phyloP scores from a whole-genome alignment of 2,113 vertebrate species.

The Bos indicus region DNA sequence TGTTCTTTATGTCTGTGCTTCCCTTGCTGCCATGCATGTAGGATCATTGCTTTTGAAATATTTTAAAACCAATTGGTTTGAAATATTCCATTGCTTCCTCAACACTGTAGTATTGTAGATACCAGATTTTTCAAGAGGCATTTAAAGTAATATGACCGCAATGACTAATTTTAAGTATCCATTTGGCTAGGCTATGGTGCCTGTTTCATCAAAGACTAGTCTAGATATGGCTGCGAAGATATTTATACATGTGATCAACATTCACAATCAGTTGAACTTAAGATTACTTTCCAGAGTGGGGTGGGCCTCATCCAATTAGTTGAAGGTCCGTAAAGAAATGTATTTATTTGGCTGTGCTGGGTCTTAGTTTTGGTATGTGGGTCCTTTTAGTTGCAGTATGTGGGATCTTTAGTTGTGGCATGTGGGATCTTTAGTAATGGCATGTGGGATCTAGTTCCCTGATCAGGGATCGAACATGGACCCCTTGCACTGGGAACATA shows the following conservation, averaged over 20 bases:
- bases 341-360: neutral
- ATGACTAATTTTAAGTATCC: neutral
- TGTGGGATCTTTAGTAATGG: too few species aligned
- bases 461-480: neutral
- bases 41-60: neutral
- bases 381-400: neutral
- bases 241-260: neutral
- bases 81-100: neutral
- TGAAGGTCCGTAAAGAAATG: neutral
- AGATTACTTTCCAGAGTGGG: neutral
- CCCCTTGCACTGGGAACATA: neutral
- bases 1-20: neutral
- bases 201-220: neutral
- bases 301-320: neutral
- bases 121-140: neutral
- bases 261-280: neutral
- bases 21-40: neutral
- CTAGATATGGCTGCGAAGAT: neutral
- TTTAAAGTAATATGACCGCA: neutral
- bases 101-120: neutral
- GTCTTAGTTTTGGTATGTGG: neutral
- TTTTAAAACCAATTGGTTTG: neutral
- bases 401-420: neutral
- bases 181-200: neutral
- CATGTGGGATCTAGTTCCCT: neutral